Evolutionary conservation across 1,140 invertebrate species (phyloP), one percentile per base, ranked within the genome.

Genomic region (Aphaenogaster ashmeadi): DNA sequence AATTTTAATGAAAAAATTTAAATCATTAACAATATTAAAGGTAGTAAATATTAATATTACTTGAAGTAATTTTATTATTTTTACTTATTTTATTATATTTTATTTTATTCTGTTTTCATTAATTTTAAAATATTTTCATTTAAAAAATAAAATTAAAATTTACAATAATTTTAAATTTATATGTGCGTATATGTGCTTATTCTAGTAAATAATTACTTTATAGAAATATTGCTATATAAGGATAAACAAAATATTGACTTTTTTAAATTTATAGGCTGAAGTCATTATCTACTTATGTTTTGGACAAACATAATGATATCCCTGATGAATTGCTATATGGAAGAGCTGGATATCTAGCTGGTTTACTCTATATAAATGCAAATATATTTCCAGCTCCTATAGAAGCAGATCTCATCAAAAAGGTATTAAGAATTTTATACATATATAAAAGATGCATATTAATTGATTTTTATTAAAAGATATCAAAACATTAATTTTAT

Each of bases 241-340:
- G n/a, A 7, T 69, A 72, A 47, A 47, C 41, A 47, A 50, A 87
- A 79, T 27, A 27, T 0, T 27, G 27, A 50, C 5, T 86, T 71
- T 72, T 33, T 21, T 38, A 9, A 71, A 81, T 71, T 90, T 83
- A 52, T 91, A 97, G 97, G 89, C 93, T 97, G 44, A 94, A 96
- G 80, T 92, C 93, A 54, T 91, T 97, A 18, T 94, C 95, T 79
- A 93, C 95, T 86, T 91, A 96, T 88, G 94, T 97, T 86, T 91
- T 96, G 88, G 94, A 96, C 60, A 88, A 93, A 66, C 89, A 93
- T 78, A 94, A 92, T 56, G 95, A 96, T 79, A 93, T 97, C 50
- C 97, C 98, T 1, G 98, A 99, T 96, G 98, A 99, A 95, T 93
- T 98, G 47, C 94, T 99, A 8, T 98, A 98, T 96, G 98, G 98